These are phyloP conservation scores for Lissonota sp. DNA, from an alignment of 2,888 invertebrate genomes.

Conservation along the genomic window DNA sequence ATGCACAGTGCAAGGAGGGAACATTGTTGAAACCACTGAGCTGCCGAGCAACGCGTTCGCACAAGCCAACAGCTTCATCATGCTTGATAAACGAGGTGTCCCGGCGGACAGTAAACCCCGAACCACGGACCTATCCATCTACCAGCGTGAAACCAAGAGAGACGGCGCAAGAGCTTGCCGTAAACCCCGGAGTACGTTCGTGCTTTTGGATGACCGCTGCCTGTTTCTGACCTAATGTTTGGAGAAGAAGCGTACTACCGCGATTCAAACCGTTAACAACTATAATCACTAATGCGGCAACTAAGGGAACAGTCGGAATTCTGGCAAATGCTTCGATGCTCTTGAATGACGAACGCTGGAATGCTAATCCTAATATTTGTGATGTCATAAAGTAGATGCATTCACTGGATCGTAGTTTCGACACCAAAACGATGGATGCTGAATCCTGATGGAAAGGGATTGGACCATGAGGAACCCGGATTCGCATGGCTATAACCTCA, in stretches of 20 bases:
- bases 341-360: no score
- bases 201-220: conserved; percentile 23
- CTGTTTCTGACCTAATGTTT: neutral
- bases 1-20: conserved; percentile 7
- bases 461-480: conserved; percentile 12
- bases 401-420: conserved; percentile 41
- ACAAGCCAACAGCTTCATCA: conserved; percentile 77
- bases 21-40: conserved; percentile 40
- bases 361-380: no score
- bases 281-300: conserved; percentile 1
- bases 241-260: neutral
- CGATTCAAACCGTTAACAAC: conserved; percentile 17
- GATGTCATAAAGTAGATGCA: conserved; percentile 1
- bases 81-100: conserved; percentile 68
- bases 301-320: neutral
- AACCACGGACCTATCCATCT: conserved; percentile 71
- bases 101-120: conserved; percentile 68
- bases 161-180: conserved; percentile 46
- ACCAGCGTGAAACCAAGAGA: conserved; percentile 54
- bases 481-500: conserved; percentile 13
- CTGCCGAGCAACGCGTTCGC: conserved; percentile 24
- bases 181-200: conserved; percentile 38
- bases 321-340: no score
- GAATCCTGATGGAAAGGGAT: no score
- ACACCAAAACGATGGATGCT: conserved; percentile 47